These are phyloP conservation scores for Okapia johnstoni DNA, from an alignment of 2,113 vertebrate species.

Conservation along the genomic window DNA sequence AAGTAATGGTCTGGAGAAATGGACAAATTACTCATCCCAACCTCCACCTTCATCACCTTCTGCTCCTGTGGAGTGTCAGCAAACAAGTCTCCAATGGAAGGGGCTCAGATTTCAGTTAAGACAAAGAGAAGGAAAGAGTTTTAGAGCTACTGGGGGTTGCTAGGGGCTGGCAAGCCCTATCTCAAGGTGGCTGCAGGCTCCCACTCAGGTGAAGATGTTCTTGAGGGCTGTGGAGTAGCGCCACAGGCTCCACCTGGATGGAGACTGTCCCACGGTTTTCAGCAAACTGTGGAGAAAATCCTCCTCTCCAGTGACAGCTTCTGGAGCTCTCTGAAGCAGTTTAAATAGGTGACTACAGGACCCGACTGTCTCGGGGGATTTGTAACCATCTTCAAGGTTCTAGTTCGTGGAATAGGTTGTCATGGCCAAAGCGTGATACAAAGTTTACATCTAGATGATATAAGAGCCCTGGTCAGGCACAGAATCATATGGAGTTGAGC, in stretches of 20 bases:
- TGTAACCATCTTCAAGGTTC: neutral
- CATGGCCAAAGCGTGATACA: neutral
- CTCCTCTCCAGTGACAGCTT: neutral
- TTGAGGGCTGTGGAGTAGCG: neutral
- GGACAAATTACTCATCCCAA: neutral
- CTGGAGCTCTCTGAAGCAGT: neutral
- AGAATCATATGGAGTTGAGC: neutral
- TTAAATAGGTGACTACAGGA: neutral
- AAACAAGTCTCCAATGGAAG: neutral
- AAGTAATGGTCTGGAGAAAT: neutral
- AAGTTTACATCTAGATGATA: neutral
- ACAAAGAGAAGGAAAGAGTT: neutral
- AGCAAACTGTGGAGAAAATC: neutral
- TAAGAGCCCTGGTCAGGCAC: neutral
- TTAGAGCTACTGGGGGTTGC: neutral
- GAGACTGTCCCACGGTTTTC: neutral
- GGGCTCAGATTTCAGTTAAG: neutral
- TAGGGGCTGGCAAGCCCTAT: neutral
- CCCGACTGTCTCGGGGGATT: neutral
- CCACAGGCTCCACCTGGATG: neutral
- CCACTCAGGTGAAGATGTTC: neutral
- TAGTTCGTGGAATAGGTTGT: neutral
- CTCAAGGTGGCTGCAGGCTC: neutral
- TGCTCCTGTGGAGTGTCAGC: neutral
- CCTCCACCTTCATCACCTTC: neutral